Percentiles rank a stretch among this genome's conserved stretches.
Evolutionary conservation across 2,888 invertebrate species (phyloP).

Genomic region (Clostera curtula): DNA sequence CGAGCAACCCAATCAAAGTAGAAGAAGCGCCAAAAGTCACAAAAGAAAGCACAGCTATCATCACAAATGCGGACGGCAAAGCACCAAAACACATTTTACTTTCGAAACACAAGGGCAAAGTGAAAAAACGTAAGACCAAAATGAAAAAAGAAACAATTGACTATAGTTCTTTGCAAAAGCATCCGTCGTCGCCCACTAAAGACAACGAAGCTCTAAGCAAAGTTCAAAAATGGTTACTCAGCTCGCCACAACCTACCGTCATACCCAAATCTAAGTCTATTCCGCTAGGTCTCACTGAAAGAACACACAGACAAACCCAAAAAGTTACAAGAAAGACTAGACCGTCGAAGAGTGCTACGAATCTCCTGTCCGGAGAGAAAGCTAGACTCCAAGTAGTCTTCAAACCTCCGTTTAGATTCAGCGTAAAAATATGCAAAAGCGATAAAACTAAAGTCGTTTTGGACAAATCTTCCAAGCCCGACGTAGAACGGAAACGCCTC

Average conservation of each 20-base stretch:
- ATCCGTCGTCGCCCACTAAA: slow-evolving; percentile 70
- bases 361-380: slow-evolving; percentile 79
- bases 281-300: slow-evolving; percentile 80
- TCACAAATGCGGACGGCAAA: slow-evolving; percentile 72
- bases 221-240: slow-evolving; percentile 90
- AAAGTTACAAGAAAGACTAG: slow-evolving; percentile 72
- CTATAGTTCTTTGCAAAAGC: slow-evolving; percentile 81
- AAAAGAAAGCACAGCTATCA: slow-evolving; percentile 56
- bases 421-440: slow-evolving; percentile 83
- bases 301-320: slow-evolving; percentile 56
- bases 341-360: slow-evolving; percentile 82
- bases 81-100: slow-evolving; percentile 70
- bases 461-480: slow-evolving; percentile 72
- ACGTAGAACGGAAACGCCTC: slow-evolving; percentile 54
- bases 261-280: slow-evolving; percentile 91
- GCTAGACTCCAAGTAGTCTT: slow-evolving; percentile 89
- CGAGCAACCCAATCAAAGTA: slow-evolving; percentile 46
- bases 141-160: slow-evolving; percentile 86
- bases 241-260: slow-evolving; percentile 77
- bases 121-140: slow-evolving; percentile 72
- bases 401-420: slow-evolving; percentile 91
- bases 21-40: slow-evolving; percentile 52
- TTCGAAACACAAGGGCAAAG: slow-evolving; percentile 63
- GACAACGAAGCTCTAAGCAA: slow-evolving; percentile 79
- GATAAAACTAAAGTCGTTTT: slow-evolving; percentile 79